phyloP scores from a whole-genome alignment of 2,797 vertebrate species.

The Acomys russatus region DNA sequence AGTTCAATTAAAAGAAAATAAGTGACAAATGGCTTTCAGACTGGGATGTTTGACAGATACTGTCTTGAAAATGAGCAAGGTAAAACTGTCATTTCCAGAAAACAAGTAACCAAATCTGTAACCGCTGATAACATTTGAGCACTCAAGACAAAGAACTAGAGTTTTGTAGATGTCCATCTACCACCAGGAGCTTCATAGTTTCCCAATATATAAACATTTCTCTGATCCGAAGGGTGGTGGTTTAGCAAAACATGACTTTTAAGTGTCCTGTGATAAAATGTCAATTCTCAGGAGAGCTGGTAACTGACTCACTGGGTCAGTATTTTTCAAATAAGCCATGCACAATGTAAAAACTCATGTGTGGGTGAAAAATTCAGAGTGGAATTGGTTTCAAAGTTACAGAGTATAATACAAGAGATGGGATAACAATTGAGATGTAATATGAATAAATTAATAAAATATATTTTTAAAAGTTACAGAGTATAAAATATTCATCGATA shows the following conservation, averaged over 20 bases:
- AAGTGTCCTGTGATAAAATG: conserved; percentile 33
- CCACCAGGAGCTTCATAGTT: conserved; percentile 12
- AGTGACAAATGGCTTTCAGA: conserved; percentile 38
- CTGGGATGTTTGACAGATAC: not conserved
- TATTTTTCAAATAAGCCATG: conserved; percentile 23
- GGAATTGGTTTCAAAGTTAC: not conserved
- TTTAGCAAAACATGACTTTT: conserved; percentile 39
- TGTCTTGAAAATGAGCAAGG: conserved; percentile 39
- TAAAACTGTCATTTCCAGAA: conserved; percentile 38
- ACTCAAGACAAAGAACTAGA: conserved; percentile 35
- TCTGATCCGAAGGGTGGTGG: not conserved
- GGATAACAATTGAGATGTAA: too few species aligned
- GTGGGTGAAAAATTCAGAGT: conserved; percentile 15
- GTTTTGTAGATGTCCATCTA: conserved; percentile 20
- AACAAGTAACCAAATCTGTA: conserved; percentile 53
- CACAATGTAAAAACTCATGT: not conserved
- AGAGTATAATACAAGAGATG: too few species aligned
- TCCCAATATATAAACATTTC: conserved; percentile 42
- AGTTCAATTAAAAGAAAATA: not conserved
- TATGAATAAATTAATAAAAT: too few species aligned
- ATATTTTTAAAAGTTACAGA: conserved; percentile 11
- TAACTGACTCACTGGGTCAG: conserved; percentile 48
- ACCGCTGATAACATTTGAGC: conserved; percentile 46
- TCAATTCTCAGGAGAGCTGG: not conserved
- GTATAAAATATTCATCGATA: not conserved